phyloP scores from a whole-genome alignment of 1,140 invertebrate genomes.

The Proctacanthus coquilletti region DNA sequence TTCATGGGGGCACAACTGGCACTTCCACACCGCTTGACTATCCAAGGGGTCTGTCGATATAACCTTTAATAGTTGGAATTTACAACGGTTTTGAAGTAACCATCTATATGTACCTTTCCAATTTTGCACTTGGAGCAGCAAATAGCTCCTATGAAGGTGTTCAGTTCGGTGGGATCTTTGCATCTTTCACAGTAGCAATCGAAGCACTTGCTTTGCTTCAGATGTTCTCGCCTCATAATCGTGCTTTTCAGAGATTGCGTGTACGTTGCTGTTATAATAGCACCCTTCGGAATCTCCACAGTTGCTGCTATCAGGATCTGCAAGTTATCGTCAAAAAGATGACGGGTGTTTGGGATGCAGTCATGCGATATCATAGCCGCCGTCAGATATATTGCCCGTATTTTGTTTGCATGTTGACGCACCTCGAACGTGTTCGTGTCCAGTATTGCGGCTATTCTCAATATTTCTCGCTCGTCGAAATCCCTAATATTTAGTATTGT shows the following conservation, averaged over 20 bases:
- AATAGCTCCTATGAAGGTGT: conserved; percentile 43
- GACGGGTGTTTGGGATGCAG: conserved; percentile 45
- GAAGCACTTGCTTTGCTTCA: conserved; percentile 46
- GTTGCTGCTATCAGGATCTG: conserved; percentile 39
- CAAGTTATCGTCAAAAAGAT: conserved; percentile 41
- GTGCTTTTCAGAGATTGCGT: conserved; percentile 50
- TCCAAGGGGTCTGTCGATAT: conserved; percentile 41
- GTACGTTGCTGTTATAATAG: conserved; percentile 46
- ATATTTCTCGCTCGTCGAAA: conserved; percentile 39
- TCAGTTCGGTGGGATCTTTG: conserved; percentile 43
- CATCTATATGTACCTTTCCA: conserved; percentile 20
- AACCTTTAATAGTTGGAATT: conserved; percentile 15
- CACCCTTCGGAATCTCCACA: conserved; percentile 43
- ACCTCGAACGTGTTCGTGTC: conserved; percentile 52
- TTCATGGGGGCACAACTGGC: conserved; percentile 39
- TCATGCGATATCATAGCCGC: conserved; percentile 47
- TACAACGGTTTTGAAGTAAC: conserved; percentile 7
- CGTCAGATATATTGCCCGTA: conserved; percentile 42
- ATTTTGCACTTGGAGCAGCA: conserved; percentile 41
- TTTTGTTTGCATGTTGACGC: conserved; percentile 30
- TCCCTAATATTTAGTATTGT: conserved; percentile 36
- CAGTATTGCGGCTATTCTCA: conserved; percentile 46
- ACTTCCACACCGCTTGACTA: conserved; percentile 41
- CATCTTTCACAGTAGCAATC: conserved; percentile 45
- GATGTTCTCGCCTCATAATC: conserved; percentile 40